A percentile compares a stretch with the other conserved stretches of the same genome.
Evolutionary conservation across 2,797 vertebrate genomes (phyloP).

Genomic region (Xenentodon cancila): DNA sequence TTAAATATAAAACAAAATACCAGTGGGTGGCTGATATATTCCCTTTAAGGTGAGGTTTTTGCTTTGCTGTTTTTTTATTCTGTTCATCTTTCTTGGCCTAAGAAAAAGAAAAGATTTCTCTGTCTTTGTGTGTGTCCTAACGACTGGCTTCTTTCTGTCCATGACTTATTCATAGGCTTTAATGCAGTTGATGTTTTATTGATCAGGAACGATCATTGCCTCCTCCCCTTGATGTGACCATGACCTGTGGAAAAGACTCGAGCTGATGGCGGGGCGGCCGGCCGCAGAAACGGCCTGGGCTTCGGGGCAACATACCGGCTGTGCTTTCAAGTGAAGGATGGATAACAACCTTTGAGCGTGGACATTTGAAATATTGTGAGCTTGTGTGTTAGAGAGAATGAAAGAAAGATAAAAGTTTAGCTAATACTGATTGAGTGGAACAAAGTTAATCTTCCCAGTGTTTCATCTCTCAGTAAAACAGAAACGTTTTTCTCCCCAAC

Average conservation of each 20-base stretch:
- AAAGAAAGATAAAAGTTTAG: conserved; percentile 40
- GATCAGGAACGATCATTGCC: conserved; percentile 72
- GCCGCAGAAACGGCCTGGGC: background rate
- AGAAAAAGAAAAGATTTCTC: conserved; percentile 54
- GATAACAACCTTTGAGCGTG: conserved; percentile 31
- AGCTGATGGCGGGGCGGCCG: conserved; percentile 22
- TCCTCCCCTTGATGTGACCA: conserved; percentile 65
- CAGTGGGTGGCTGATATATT: conserved; percentile 62
- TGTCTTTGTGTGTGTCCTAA: conserved; percentile 29
- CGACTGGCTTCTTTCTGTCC: conserved; percentile 52
- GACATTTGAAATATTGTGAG: conserved; percentile 20
- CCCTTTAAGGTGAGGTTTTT: conserved; percentile 48
- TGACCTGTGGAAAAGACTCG: conserved; percentile 43
- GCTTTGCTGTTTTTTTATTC: conserved; percentile 52
- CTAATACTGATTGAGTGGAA: conserved; percentile 48
- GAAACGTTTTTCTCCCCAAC: conserved; percentile 43
- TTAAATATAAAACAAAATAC: conserved; percentile 59
- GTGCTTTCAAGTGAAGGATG: conserved; percentile 47
- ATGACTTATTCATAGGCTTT: conserved; percentile 80
- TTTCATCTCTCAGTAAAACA: conserved; percentile 47
- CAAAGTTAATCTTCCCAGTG: conserved; percentile 68
- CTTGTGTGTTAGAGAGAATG: conserved; percentile 18
- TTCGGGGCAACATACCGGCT: conserved; percentile 5
- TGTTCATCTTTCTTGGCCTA: conserved; percentile 47
- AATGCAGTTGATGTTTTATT: conserved; percentile 82